phyloP scores from a whole-genome alignment of 2,888 invertebrate species.

The Ommatoiulus sabulosus region DNA sequence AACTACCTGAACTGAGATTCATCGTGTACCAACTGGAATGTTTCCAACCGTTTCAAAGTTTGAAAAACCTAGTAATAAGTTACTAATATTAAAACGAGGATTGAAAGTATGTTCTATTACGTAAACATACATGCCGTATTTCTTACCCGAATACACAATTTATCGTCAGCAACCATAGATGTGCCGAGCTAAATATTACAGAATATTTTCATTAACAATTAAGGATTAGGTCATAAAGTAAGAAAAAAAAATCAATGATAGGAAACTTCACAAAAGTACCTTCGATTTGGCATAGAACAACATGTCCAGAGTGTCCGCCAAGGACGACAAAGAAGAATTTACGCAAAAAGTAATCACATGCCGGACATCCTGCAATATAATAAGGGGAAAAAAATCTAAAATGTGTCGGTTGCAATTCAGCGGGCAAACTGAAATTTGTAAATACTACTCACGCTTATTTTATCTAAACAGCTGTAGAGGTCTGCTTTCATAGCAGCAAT shows the following conservation, averaged over 20 bases:
- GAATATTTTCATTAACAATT: background rate
- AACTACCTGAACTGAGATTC: conserved; percentile 44
- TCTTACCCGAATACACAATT: background rate
- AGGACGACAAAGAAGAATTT: background rate
- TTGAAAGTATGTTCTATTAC: too few relatives aligned
- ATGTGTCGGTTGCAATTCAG: background rate
- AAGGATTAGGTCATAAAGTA: background rate
- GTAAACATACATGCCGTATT: background rate
- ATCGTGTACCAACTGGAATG: background rate
- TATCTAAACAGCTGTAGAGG: conserved; percentile 44
- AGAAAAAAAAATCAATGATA: background rate
- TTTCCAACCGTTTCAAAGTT: conserved; percentile 8
- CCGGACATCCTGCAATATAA: conserved; percentile 2
- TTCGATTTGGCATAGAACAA: conserved; percentile 10
- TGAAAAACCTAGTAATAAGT: background rate
- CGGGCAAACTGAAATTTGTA: background rate
- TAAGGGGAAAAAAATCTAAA: background rate
- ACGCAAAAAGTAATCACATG: conserved; percentile 3
- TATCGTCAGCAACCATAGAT: background rate
- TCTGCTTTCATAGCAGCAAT: conserved; percentile 3
- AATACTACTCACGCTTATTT: background rate
- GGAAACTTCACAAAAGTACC: background rate
- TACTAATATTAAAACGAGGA: too few relatives aligned
- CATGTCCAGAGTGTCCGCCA: background rate
- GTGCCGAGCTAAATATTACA: background rate